Conservation (phyloP, 1,140 invertebrate species). For the Maniola jurtina region DNA sequence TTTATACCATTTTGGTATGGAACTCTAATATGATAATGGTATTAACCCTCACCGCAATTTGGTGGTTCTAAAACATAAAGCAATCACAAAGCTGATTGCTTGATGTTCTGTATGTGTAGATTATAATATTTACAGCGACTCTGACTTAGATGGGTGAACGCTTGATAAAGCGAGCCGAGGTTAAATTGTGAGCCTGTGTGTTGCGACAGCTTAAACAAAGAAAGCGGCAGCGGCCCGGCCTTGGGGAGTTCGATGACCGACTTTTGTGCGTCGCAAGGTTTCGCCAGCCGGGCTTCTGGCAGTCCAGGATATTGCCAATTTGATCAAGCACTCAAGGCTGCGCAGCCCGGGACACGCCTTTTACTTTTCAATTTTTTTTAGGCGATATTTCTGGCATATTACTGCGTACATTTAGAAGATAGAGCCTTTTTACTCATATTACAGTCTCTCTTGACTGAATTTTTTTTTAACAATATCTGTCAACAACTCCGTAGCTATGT, state of each 20-base stretch:
- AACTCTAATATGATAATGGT: neutral
- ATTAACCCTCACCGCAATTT: neutral
- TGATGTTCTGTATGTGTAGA: conserved; percentile 23
- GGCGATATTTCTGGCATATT: neutral
- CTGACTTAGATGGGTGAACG: conserved; percentile 65
- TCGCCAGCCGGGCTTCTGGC: conserved; percentile 74
- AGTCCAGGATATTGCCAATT: conserved; percentile 78
- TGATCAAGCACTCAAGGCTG: conserved; percentile 70
- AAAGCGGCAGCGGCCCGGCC: conserved; percentile 69
- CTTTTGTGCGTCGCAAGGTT: conserved; percentile 76
- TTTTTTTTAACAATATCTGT: too few relatives aligned
- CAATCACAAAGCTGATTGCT: conserved; percentile 15
- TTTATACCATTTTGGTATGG: neutral
- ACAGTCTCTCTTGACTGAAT: too few relatives aligned
- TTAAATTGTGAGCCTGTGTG: conserved; percentile 50
- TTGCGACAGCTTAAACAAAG: conserved; percentile 74
- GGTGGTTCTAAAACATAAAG: conserved; percentile 16
- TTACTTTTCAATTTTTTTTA: conserved; percentile 57
- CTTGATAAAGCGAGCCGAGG: conserved; percentile 67
- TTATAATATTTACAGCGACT: conserved; percentile 47
- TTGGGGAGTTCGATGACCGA: conserved; percentile 75
- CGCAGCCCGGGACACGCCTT: conserved; percentile 52
- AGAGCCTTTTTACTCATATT: too few relatives aligned
- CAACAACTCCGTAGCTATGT: too few relatives aligned
- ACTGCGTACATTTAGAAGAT: neutral